Percentiles rank a stretch among this genome's conserved stretches.
phyloP scores from a whole-genome alignment of 2,888 invertebrate genomes.

The Ormia ochracea region DNA sequence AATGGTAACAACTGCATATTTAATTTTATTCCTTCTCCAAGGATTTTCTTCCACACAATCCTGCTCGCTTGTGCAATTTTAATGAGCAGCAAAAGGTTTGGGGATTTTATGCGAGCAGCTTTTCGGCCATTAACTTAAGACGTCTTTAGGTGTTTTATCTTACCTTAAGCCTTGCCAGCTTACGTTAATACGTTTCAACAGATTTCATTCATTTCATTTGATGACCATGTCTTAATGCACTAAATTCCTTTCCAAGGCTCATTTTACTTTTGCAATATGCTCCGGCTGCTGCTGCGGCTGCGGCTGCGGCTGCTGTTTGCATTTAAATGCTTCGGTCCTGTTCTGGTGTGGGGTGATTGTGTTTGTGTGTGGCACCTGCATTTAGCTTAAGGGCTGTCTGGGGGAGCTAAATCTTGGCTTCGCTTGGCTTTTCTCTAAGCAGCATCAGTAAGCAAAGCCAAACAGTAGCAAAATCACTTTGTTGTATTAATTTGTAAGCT shows the following conservation, averaged over 20 bases:
- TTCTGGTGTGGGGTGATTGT: neutral
- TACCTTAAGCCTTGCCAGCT: constrained; percentile 68
- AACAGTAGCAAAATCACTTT: neutral
- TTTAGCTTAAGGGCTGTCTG: constrained; percentile 23
- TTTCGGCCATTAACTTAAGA: constrained; percentile 19
- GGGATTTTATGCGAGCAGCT: neutral
- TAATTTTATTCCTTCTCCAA: neutral
- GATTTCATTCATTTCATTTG: constrained; percentile 56
- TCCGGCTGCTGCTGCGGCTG: no score
- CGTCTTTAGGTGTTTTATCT: constrained; percentile 54
- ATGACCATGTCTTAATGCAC: constrained; percentile 29
- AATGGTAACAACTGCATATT: constrained; percentile 31
- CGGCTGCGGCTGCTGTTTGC: neutral
- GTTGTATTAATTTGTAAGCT: constrained; percentile 36
- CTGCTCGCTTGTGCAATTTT: constrained; percentile 20
- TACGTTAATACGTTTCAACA: constrained; percentile 63
- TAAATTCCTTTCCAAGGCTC: neutral
- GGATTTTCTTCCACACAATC: neutral
- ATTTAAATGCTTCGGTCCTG: neutral
- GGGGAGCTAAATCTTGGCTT: constrained; percentile 6
- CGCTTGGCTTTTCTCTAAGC: no score
- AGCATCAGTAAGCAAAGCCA: no score
- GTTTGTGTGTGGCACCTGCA: constrained; percentile 15
- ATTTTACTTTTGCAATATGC: neutral
- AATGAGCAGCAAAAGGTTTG: constrained; percentile 16